These are phyloP conservation scores for Encarsia formosa DNA, from an alignment of 2,888 invertebrate genomes.

Conservation along the genomic window DNA sequence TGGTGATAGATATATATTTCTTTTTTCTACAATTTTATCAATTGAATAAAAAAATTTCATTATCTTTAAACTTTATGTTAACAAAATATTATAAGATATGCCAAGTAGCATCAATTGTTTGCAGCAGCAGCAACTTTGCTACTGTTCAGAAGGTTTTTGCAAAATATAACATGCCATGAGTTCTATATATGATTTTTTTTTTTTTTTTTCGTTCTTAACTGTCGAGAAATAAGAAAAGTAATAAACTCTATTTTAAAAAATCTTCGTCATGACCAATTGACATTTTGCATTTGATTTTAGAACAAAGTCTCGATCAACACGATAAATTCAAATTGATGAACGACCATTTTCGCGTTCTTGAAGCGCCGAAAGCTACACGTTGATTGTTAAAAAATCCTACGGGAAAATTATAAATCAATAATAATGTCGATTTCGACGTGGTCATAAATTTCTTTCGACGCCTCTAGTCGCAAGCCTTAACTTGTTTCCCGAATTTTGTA, in stretches of 20 bases:
- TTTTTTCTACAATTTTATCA: constrained; percentile 5
- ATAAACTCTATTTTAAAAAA: constrained; percentile 8
- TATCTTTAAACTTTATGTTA: constrained; percentile 4
- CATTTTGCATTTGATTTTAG: constrained; percentile 16
- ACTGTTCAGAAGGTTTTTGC: constrained; percentile 11
- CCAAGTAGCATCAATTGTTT: constrained; percentile 19
- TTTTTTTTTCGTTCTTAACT: too few relatives aligned
- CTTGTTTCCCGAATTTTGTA: too few relatives aligned
- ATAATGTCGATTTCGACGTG: too few relatives aligned
- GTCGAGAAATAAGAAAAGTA: constrained; percentile 4
- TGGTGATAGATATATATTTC: constrained; percentile 13
- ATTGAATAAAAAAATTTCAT: constrained; percentile 16
- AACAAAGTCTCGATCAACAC: constrained; percentile 11
- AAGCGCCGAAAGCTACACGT: too few relatives aligned
- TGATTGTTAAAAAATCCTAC: too few relatives aligned
- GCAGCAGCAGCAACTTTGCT: constrained; percentile 7
- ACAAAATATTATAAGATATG: constrained; percentile 21
- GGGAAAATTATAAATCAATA: too few relatives aligned
- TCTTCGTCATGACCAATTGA: constrained; percentile 17
- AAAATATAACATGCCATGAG: constrained; percentile 19
- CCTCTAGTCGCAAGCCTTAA: too few relatives aligned
- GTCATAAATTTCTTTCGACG: too few relatives aligned
- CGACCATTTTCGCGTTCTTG: neutral
- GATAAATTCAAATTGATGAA: constrained; percentile 5
- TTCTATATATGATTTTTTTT: constrained; percentile 7